Base-by-base conservation (phyloP, 2,113 vertebrate species). In the Zonotrichia leucophrys region DNA sequence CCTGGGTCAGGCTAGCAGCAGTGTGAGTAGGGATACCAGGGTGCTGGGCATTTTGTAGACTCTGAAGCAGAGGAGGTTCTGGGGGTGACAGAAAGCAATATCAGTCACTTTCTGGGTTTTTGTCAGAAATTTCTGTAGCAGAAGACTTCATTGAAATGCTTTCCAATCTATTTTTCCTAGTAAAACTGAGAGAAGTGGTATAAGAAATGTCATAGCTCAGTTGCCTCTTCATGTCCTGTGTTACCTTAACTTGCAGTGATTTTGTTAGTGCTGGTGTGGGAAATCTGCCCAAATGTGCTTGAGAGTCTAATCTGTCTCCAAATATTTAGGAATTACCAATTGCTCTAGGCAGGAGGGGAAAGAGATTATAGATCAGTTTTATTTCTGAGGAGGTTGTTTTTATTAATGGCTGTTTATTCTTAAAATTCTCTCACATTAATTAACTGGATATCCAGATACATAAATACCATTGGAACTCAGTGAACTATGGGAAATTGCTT, bases 21-120 rank as follows among this genome's bases (percentile, higher is more conserved):
- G 39, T 0, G 0, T 63, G 21, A 76, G 25, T 4, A 0, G 7
- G 9, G 22, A 49, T 76, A 15, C 12, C 23, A 35, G 41, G 4
- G 8, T 83, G 17, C 58, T 85, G 21, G 35, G 15, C 5, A 1
- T 83, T 87, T 87, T 6, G 3, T 77, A 69, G 69, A 15, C 39
- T 64, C 9, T 31, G 24, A n/a, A 83, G 24, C 1, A 3, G 13
- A 37, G 49, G 33, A 21, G 6, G 9, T 75, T 86, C 44, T 83
- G 23, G 10, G n/a, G 4, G 5, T 67, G 53, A n/a, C 24, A 69
- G 12, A 76, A 66, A 63, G 47, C 9, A 42, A 9, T 28, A 41
- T 58, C 28, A n/a, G 18, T 52, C 8, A 12, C 18, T 35, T 66
- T 15, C 67, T 63, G 23, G 5, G 11, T 39, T 92, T 92, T 76